phyloP scores from a whole-genome alignment of 2,888 invertebrate species.

The Eutolmus rufibarbis region DNA sequence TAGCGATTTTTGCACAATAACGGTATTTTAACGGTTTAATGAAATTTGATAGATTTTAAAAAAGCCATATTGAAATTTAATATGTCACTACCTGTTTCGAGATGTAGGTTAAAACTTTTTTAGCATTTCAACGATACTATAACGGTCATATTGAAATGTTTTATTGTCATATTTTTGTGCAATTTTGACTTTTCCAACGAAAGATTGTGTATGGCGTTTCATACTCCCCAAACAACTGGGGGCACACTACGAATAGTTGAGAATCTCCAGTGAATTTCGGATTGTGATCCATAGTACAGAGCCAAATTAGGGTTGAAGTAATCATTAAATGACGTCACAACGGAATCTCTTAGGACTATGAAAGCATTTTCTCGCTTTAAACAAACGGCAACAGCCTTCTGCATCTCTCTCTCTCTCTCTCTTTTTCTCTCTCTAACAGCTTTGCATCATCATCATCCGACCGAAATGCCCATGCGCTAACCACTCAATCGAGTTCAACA shows the following conservation, averaged over 20 bases:
- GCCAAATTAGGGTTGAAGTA: neutral
- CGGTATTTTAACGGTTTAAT: neutral
- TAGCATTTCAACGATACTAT: neutral
- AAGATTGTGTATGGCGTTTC: neutral
- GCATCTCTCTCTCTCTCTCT: neutral
- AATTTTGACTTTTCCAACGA: neutral
- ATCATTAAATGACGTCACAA: neutral
- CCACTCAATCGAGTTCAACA: neutral
- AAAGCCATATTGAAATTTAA: neutral
- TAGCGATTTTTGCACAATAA: neutral
- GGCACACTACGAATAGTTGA: neutral
- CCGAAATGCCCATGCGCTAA: neutral
- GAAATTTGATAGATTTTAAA: neutral
- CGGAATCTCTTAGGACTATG: neutral
- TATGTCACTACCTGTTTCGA: neutral
- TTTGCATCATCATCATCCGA: neutral
- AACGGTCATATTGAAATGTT: neutral
- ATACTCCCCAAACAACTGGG: neutral
- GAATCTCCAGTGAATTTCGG: neutral
- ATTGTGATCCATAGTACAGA: neutral
- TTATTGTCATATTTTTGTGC: neutral
- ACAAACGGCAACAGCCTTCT: neutral
- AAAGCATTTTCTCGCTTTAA: neutral
- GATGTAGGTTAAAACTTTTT: neutral
- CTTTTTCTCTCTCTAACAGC: neutral